These are phyloP conservation scores for Irena cyanogastra DNA, from an alignment of 2,113 vertebrate genomes.

Conservation along the genomic window DNA sequence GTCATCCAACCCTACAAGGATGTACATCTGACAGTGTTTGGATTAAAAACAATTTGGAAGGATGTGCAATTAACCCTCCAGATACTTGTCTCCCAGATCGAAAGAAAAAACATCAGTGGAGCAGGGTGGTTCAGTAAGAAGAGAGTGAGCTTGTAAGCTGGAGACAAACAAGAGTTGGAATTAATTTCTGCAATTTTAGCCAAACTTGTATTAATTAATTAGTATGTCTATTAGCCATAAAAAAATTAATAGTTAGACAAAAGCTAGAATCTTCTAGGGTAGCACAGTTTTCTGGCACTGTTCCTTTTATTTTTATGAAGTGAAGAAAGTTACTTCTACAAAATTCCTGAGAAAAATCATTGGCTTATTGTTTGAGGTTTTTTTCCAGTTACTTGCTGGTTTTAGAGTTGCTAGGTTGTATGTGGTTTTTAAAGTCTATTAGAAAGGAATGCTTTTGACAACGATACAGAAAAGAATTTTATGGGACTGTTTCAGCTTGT, in stretches of 20 bases:
- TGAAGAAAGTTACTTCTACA: neutral
- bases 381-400: neutral
- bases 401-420: neutral
- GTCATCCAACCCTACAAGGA: neutral
- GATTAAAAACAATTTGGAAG: neutral
- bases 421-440: neutral
- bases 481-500: neutral
- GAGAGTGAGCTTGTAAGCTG: neutral
- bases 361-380: neutral
- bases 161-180: neutral
- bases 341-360: neutral
- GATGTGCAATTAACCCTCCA: neutral
- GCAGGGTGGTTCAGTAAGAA: neutral
- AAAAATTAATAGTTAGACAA: neutral
- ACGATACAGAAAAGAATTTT: neutral
- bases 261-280: neutral
- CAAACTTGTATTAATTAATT: neutral
- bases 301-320: neutral
- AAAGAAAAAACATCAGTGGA: neutral
- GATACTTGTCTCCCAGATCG: neutral
- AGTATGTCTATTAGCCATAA: neutral
- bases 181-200: neutral
- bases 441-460: conserved; percentile 31
- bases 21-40: neutral
- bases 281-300: neutral